Base-by-base conservation (phyloP, 1,140 invertebrate genomes). In the Holcopasites calliopsidis region DNA sequence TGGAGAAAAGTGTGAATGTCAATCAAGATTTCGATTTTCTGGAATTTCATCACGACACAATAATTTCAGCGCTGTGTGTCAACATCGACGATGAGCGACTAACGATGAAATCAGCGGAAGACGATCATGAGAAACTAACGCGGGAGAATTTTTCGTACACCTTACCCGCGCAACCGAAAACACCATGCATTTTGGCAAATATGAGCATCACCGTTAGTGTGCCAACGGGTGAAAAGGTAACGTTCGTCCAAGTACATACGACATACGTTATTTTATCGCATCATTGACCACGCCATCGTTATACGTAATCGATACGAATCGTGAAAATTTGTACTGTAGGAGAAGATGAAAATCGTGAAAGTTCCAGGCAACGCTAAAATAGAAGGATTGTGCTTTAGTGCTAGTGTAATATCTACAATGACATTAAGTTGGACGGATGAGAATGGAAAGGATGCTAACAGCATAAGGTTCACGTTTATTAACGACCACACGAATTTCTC, bases 111-210 rank as follows among this genome's bases (percentile, higher is more conserved):
- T 13, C 0, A 4, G 5, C 2, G 11, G 38, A 18, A 6, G 2
- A 0, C 1, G 2, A 21, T 0, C 0, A 35, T 0, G 47, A 4
- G 3, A 21, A 35, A 33, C 0, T 1, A 5, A 5, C 26, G 1
- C 0, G 0, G 2, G 2, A 6, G 0, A 6, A 55, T 10, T 71
- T 44, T 5, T 0, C 0, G 1, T 62, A 71, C 21, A 13, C 5
- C 0, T 1, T 58, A 3, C 1, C 3, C 2, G 1, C n/a, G n/a
- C n/a, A 5, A 13, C 38, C 10, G 1, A 57, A 23, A 0, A 44
- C 47, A 4, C 62, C 76, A 8, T 88, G 86, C 28, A 80, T 75
- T 3, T 57, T 85, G 4, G 50, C 76, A 0, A 81, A 77, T 1
- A 84, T 87, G 78, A 4, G 11, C 3, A 77, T 88, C 1, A 64